Evolutionary conservation across 2,797 vertebrate species (phyloP).

Genomic region (Cottoperca gobio): DNA sequence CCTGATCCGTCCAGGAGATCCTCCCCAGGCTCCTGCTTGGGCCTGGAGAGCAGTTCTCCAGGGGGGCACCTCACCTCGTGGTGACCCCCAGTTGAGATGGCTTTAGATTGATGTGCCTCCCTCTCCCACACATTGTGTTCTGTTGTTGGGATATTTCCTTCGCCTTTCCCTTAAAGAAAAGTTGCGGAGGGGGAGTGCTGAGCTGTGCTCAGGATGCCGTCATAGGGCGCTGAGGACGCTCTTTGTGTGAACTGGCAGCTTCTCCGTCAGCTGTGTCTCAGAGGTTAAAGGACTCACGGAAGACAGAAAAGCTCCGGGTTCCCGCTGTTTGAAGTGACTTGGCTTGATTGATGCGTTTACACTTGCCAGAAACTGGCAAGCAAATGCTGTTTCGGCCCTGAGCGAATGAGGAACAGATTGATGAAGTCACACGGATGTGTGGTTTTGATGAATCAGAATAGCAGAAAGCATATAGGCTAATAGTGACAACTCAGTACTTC

Average conservation of each 20-base stretch:
- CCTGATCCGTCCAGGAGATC: constrained; percentile 46
- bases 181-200: constrained; percentile 45
- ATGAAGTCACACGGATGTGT: constrained; percentile 20
- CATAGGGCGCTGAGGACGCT: constrained; percentile 68
- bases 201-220: constrained; percentile 68
- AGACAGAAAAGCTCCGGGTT: constrained; percentile 49
- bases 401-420: constrained; percentile 13
- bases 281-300: constrained; percentile 66
- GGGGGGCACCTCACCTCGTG: constrained; percentile 67
- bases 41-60: constrained; percentile 39
- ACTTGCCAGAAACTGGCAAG: constrained; percentile 8
- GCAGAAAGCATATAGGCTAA: constrained; percentile 2
- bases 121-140: constrained; percentile 71
- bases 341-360: constrained; percentile 32
- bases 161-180: constrained; percentile 60
- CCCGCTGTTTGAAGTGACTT: constrained; percentile 46
- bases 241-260: constrained; percentile 76
- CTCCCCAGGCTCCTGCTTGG: constrained; percentile 45
- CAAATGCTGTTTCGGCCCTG: constrained; percentile 2
- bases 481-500: not conserved
- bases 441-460: constrained; percentile 4
- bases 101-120: constrained; percentile 75
- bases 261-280: constrained; percentile 67
- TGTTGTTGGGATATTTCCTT: constrained; percentile 70
- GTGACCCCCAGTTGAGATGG: constrained; percentile 74